These are phyloP conservation scores for Paracanthobrama guichenoti DNA, from an alignment of 2,113 vertebrate species.

Conservation along the genomic window DNA sequence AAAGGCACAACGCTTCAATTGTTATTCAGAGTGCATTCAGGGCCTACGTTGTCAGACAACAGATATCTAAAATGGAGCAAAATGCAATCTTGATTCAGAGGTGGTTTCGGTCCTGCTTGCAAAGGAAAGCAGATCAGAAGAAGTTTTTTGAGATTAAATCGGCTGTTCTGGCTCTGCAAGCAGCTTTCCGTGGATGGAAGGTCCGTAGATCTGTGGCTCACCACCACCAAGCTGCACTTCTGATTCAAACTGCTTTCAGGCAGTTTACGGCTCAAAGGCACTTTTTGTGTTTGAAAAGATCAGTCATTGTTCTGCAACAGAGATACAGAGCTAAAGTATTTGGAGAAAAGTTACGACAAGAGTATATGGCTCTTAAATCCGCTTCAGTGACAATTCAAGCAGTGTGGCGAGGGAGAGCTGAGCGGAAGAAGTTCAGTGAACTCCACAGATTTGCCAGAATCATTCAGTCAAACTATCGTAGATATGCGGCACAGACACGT, in stretches of 20 bases:
- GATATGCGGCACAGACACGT: slow-evolving; percentile 62
- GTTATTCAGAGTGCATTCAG: slow-evolving; percentile 83
- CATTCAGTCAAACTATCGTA: slow-evolving; percentile 82
- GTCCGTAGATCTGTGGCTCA: slow-evolving; percentile 69
- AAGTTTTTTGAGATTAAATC: slow-evolving; percentile 69
- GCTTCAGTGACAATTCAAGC: slow-evolving; percentile 76
- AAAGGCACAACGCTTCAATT: slow-evolving; percentile 69
- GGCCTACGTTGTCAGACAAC: slow-evolving; percentile 68
- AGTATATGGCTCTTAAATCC: slow-evolving; percentile 62
- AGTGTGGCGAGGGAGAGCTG: slow-evolving; percentile 76
- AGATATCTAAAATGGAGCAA: slow-evolving; percentile 60
- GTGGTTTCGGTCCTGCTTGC: slow-evolving; percentile 75
- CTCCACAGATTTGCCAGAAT: slow-evolving; percentile 68
- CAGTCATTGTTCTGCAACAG: slow-evolving; percentile 74
- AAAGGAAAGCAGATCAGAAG: slow-evolving; percentile 57
- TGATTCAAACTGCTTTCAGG: slow-evolving; percentile 82
- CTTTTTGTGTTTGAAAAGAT: slow-evolving; percentile 65
- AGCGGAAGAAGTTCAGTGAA: slow-evolving; percentile 69
- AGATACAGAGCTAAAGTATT: slow-evolving; percentile 71
- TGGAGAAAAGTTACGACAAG: slow-evolving; percentile 61
- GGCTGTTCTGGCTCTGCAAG: slow-evolving; percentile 79
- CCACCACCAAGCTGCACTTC: slow-evolving; percentile 68
- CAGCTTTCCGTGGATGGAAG: slow-evolving; percentile 76
- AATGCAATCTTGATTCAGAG: slow-evolving; percentile 80
- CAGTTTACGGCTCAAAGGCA: slow-evolving; percentile 63